Percentiles rank a stretch among this genome's conserved stretches.
These are phyloP conservation scores for Pecten maximus DNA, from an alignment of 2,888 invertebrate genomes.

Conservation along the genomic window DNA sequence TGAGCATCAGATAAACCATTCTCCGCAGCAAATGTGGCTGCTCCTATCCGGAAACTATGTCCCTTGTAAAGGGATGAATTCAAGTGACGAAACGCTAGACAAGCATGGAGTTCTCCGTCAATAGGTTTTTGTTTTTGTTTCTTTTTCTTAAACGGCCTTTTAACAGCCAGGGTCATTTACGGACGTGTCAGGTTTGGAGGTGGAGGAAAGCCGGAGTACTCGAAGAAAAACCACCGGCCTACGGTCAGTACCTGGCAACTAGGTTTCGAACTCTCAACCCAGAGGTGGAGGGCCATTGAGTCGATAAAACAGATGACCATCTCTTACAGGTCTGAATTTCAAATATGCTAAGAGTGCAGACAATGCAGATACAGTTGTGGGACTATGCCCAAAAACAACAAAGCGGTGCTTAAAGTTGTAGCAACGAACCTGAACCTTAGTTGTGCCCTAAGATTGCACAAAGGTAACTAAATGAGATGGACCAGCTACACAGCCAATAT, in stretches of 20 bases:
- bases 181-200: no score
- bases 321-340: not conserved
- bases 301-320: not conserved
- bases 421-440: not conserved
- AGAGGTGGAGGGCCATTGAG: not conserved
- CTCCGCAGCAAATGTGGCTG: not conserved
- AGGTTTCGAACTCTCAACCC: no score
- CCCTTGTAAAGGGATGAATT: slow-evolving; percentile 37
- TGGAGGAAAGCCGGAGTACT: no score
- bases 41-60: slow-evolving; percentile 41
- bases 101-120: not conserved
- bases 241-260: no score
- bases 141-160: no score
- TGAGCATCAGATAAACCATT: not conserved
- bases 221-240: no score
- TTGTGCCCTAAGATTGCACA: not conserved
- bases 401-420: not conserved
- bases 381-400: slow-evolving; percentile 35
- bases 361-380: not conserved
- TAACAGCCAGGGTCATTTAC: no score
- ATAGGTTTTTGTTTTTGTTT: no score
- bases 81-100: not conserved
- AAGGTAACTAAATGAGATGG: no score
- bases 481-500: no score
- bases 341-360: not conserved